Percentiles rank a stretch among this genome's conserved stretches.
These are phyloP conservation scores for Peromyscus eremicus DNA, from an alignment of 2,797 vertebrate species.

Conservation along the genomic window DNA sequence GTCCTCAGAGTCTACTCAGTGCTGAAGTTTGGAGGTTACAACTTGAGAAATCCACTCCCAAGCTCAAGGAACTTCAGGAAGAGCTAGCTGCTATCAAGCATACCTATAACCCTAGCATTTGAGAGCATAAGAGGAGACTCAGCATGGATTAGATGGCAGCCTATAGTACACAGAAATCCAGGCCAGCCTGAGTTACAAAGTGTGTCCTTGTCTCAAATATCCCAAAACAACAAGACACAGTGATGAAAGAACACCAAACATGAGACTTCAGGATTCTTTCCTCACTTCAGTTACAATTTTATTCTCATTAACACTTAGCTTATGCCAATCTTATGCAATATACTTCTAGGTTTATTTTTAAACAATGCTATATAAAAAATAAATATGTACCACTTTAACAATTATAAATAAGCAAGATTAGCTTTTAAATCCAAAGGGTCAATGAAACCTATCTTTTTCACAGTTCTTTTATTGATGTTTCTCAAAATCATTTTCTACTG, in stretches of 20 bases:
- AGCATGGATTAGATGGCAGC: background rate
- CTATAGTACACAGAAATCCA: background rate
- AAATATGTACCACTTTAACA: conserved; percentile 69
- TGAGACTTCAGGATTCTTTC: conserved; percentile 72
- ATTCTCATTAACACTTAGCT: conserved; percentile 82
- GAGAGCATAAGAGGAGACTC: background rate
- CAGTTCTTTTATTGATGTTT: conserved; percentile 78
- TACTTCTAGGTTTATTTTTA: conserved; percentile 80
- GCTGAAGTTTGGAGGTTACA: conserved; percentile 95
- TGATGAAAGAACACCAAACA: conserved; percentile 79
- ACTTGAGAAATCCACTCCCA: conserved; percentile 91
- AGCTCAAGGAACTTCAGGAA: conserved; percentile 94
- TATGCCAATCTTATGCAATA: conserved; percentile 85
- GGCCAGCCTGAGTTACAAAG: background rate
- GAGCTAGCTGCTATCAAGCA: conserved; percentile 91
- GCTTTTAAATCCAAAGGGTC: conserved; percentile 77
- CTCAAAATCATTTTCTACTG: conserved; percentile 75
- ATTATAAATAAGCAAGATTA: conserved; percentile 82
- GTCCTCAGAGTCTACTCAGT: conserved; percentile 94
- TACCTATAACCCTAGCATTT: background rate
- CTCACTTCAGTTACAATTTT: conserved; percentile 82
- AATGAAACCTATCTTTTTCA: conserved; percentile 78
- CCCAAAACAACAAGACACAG: conserved; percentile 74
- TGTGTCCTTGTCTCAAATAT: background rate
- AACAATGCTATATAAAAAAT: conserved; percentile 57